Evolutionary conservation across 1,140 invertebrate genomes (phyloP).

Genomic region (Drosophila santomea): DNA sequence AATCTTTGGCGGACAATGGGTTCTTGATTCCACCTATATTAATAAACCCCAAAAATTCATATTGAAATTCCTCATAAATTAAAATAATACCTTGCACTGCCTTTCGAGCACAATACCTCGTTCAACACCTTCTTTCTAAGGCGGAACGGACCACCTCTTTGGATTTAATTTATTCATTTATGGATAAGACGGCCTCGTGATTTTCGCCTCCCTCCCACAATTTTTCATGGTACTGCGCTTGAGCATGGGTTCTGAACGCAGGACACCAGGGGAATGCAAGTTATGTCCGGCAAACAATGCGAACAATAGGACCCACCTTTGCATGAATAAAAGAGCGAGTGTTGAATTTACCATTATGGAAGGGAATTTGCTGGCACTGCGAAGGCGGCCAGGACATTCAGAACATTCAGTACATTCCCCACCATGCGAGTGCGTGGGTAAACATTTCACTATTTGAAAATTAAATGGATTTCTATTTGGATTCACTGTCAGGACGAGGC

Average conservation of each 20-base stretch:
- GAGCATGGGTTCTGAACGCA: constrained; percentile 1
- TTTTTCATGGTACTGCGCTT: constrained; percentile 9
- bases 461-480: constrained; percentile 83
- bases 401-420: constrained; percentile 31
- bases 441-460: constrained; percentile 77
- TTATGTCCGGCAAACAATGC: constrained; percentile 50
- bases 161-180: constrained; percentile 35
- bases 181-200: constrained; percentile 2
- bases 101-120: not conserved
- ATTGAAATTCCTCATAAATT: not conserved
- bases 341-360: constrained; percentile 56
- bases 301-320: constrained; percentile 40
- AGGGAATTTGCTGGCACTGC: constrained; percentile 5
- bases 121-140: not conserved
- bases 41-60: not conserved
- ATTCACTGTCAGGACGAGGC: constrained; percentile 40
- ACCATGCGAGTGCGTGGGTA: constrained; percentile 42
- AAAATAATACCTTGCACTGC: not conserved
- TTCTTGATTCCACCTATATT: not conserved
- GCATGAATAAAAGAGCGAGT: constrained; percentile 37
- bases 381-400: constrained; percentile 9
- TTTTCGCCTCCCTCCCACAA: not conserved
- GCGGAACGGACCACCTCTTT: too few relatives aligned
- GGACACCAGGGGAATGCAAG: constrained; percentile 37
- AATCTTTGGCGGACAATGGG: too few relatives aligned